Evolutionary conservation across 2,888 invertebrate species (phyloP).

Genomic region (Nomada lathburiana): DNA sequence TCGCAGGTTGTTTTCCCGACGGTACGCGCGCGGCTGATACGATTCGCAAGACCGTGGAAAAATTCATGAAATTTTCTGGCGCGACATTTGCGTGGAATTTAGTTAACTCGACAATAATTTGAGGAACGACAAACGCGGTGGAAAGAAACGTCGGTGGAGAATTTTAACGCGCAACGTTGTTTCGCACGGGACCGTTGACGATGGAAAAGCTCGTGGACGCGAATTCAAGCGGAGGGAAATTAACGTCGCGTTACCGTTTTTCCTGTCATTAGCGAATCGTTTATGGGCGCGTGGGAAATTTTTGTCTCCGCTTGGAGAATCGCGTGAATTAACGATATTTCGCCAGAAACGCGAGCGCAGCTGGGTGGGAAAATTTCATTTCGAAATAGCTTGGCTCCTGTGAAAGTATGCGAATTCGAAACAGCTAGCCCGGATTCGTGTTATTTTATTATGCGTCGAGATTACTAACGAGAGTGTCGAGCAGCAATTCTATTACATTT

Average conservation of each 20-base stretch:
- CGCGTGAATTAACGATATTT: slow-evolving; percentile 39
- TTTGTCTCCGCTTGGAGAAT: neutral
- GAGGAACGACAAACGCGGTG: neutral
- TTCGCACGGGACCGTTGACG: neutral
- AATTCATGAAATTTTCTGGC: slow-evolving; percentile 7
- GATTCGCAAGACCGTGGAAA: neutral
- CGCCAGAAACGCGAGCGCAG: neutral
- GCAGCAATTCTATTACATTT: too few species aligned
- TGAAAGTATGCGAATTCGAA: neutral
- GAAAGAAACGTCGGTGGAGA: neutral
- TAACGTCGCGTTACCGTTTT: neutral
- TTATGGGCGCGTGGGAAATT: neutral
- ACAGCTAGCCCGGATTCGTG: neutral
- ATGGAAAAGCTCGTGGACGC: neutral
- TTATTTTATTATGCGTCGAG: neutral
- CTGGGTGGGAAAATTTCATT: slow-evolving; percentile 10
- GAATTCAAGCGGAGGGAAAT: neutral
- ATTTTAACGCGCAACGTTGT: neutral
- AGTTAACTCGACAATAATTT: neutral
- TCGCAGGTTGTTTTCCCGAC: too few species aligned
- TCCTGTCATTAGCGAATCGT: slow-evolving; percentile 3
- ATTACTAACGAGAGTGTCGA: slow-evolving; percentile 20
- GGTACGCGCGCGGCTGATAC: neutral
- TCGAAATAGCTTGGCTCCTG: neutral
- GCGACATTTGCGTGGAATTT: neutral